Conservation (phyloP, 2,797 vertebrate species). For the Delichon dasypus region DNA sequence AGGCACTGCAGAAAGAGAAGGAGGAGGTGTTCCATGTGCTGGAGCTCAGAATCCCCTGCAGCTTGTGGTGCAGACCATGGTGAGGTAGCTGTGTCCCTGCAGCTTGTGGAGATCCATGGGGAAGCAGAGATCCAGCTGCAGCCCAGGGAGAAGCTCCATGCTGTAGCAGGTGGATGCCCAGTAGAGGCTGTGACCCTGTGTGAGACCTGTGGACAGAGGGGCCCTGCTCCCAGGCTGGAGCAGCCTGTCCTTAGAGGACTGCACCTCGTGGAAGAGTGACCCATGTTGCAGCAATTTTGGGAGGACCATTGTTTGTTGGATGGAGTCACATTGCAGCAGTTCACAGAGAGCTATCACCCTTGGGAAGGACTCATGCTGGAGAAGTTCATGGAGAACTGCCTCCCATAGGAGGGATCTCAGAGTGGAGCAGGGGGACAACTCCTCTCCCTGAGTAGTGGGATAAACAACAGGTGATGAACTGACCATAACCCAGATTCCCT, state of each 20-base stretch:
- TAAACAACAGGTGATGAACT: background rate
- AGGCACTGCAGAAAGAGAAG: background rate
- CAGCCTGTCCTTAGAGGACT: background rate
- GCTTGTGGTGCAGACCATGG: background rate
- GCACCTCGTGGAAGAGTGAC: fast-evolving
- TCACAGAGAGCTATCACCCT: background rate
- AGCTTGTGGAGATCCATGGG: background rate
- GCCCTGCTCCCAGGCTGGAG: background rate
- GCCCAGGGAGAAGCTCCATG: background rate
- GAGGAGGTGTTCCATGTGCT: fast-evolving
- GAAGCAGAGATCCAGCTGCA: background rate
- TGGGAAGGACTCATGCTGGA: background rate
- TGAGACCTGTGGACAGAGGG: background rate
- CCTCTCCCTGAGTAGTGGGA: background rate
- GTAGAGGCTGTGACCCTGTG: background rate
- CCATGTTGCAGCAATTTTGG: background rate
- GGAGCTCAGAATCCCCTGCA: background rate
- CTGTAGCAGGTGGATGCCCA: background rate
- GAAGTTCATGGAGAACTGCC: background rate
- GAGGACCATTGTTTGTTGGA: fast-evolving
- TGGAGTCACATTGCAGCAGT: background rate
- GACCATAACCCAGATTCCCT: background rate
- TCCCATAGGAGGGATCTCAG: no score
- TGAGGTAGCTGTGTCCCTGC: background rate
- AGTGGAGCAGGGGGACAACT: background rate